Evolutionary conservation across 1,140 invertebrate genomes (phyloP).

Genomic region (Lineus longissimus): DNA sequence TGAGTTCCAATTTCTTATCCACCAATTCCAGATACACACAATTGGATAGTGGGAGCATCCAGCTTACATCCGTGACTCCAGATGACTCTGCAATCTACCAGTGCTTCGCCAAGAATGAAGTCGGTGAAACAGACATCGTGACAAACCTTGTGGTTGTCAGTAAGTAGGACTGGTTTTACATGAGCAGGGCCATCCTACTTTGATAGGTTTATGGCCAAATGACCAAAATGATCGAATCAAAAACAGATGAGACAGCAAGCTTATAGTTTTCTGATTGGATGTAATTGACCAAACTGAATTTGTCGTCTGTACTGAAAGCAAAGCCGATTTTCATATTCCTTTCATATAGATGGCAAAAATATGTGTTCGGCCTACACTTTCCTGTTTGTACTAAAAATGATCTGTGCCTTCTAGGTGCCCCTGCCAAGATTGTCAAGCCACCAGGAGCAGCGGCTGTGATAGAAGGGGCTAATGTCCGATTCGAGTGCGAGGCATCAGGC

Average conservation of each 20-base stretch:
- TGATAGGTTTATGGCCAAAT: neutral
- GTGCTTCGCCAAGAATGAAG: constrained; percentile 73
- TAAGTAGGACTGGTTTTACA: constrained; percentile 70
- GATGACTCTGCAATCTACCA: constrained; percentile 93
- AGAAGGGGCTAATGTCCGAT: constrained; percentile 85
- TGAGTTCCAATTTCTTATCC: no score
- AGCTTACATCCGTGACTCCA: constrained; percentile 74
- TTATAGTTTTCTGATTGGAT: no score
- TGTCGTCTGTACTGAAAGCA: no score
- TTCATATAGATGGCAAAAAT: no score
- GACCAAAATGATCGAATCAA: no score
- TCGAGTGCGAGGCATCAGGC: constrained; percentile 79
- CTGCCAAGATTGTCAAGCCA: constrained; percentile 45
- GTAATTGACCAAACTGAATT: no score
- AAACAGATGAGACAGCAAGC: no score
- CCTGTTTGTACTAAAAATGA: neutral
- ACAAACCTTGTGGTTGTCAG: constrained; percentile 95
- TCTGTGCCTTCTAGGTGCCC: constrained; percentile 29
- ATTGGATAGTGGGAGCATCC: constrained; percentile 32
- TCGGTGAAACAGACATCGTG: constrained; percentile 80
- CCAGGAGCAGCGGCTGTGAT: constrained; percentile 84
- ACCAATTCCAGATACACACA: constrained; percentile 5
- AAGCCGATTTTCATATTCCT: no score
- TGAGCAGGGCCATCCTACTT: neutral
- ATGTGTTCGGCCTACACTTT: no score